A percentile compares a stretch with the other conserved stretches of the same genome.
Evolutionary conservation across 2,113 vertebrate species (phyloP).

Genomic region (Lipophrys pholis): DNA sequence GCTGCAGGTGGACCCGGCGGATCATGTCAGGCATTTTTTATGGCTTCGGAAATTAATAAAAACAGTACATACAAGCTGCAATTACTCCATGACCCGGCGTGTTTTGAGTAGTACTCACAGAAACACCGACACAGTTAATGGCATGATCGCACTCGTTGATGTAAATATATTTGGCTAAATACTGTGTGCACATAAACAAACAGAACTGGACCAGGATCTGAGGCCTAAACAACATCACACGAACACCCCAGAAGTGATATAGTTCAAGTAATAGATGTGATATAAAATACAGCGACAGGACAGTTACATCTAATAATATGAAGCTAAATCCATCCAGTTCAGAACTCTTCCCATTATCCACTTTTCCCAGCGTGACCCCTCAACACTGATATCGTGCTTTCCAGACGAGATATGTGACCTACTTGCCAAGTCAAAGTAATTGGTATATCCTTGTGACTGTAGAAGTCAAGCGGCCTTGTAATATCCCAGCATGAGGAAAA

Average conservation of each 20-base stretch:
- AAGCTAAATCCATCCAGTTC: background rate
- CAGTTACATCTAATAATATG: background rate
- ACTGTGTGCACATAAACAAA: background rate
- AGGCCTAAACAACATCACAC: background rate
- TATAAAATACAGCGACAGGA: background rate
- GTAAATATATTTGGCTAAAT: too few species aligned
- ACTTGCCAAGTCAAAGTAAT: conserved; percentile 56
- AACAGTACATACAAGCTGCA: too few species aligned
- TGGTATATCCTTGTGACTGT: conserved; percentile 27
- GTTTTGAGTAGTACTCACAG: too few species aligned
- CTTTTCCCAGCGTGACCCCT: background rate
- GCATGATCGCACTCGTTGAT: too few species aligned
- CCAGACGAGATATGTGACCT: conserved; percentile 33
- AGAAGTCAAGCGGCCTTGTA: conserved; percentile 1
- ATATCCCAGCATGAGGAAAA: conserved; percentile 3
- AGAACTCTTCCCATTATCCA: background rate
- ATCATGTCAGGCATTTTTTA: too few species aligned
- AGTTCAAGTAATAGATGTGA: background rate
- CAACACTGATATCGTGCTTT: background rate
- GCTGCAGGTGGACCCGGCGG: too few species aligned
- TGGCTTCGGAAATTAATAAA: too few species aligned
- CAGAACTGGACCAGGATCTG: background rate
- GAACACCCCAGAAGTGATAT: background rate
- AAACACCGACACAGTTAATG: too few species aligned
- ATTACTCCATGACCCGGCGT: too few species aligned